phyloP scores from a whole-genome alignment of 64 coral and sea anemone genomes.

The Hydrozoanthus tunicans region DNA sequence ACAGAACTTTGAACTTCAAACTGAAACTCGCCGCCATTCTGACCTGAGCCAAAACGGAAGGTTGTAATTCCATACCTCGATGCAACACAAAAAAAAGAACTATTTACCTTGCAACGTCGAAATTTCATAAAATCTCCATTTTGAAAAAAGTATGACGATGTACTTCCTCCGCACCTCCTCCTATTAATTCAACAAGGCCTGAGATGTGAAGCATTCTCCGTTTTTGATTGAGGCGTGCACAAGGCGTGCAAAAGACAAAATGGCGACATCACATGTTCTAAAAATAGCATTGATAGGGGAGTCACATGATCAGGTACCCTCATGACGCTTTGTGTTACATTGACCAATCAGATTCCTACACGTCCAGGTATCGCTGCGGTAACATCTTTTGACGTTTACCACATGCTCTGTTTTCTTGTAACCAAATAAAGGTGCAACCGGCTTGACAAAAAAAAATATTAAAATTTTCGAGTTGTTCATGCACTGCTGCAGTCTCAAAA shows the following conservation, averaged over 20 bases:
- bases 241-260: neutral
- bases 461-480: no score
- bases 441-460: no score
- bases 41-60: neutral
- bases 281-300: constrained; percentile 29
- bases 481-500: no score
- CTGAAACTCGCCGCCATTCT: neutral
- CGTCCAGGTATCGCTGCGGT: neutral
- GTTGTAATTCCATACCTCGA: neutral
- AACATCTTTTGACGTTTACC: neutral
- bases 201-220: constrained; percentile 17
- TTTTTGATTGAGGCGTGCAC: neutral
- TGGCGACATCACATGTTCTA: constrained; percentile 25
- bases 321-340: neutral
- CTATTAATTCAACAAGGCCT: neutral
- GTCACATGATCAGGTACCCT: constrained; percentile 33
- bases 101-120: constrained; percentile 23
- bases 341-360: constrained; percentile 38
- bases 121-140: constrained; percentile 24
- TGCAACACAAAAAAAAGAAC: neutral
- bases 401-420: constrained; percentile 2
- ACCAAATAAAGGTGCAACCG: neutral
- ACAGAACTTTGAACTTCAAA: constrained; percentile 2
- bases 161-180: constrained; percentile 41
- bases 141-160: constrained; percentile 17